phyloP scores from a whole-genome alignment of 2,113 vertebrate genomes.

The Saguinus imperator region DNA sequence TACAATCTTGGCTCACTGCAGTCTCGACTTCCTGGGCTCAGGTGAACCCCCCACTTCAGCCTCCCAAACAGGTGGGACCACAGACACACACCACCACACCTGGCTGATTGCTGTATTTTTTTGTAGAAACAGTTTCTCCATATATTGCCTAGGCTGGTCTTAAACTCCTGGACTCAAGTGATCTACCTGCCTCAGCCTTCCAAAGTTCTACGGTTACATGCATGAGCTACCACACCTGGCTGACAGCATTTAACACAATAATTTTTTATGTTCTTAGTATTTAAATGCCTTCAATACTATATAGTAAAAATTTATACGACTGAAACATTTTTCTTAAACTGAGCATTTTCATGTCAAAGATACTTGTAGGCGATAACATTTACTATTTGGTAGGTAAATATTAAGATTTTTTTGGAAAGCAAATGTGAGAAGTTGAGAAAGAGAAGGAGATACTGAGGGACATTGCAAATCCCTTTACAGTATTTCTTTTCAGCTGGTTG shows the following conservation, averaged over 20 bases:
- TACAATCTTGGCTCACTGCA: too few species aligned
- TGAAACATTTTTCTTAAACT: slow-evolving; percentile 25
- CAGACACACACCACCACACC: too few species aligned
- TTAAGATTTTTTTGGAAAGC: not conserved
- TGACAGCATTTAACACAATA: not conserved
- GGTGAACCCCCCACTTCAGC: too few species aligned
- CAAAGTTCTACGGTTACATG: too few species aligned
- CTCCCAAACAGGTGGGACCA: too few species aligned
- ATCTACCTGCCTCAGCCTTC: too few species aligned
- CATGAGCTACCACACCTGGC: too few species aligned
- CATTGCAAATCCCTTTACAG: not conserved
- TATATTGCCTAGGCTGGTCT: too few species aligned
- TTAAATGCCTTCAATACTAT: not conserved
- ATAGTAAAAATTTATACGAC: not conserved
- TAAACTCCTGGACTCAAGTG: too few species aligned
- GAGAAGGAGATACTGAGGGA: not conserved
- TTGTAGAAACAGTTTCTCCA: too few species aligned
- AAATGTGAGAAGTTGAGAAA: slow-evolving; percentile 15
- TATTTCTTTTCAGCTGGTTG: slow-evolving; percentile 29
- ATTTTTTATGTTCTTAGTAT: slow-evolving; percentile 32
- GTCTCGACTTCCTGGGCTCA: too few species aligned
- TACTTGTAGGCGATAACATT: slow-evolving; percentile 17
- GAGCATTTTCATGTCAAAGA: slow-evolving; percentile 18
- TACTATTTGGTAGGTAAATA: slow-evolving; percentile 16
- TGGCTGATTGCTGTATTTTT: too few species aligned